Evolutionary conservation across 2,888 invertebrate genomes (phyloP).

Genomic region (Acrobasis repandana): DNA sequence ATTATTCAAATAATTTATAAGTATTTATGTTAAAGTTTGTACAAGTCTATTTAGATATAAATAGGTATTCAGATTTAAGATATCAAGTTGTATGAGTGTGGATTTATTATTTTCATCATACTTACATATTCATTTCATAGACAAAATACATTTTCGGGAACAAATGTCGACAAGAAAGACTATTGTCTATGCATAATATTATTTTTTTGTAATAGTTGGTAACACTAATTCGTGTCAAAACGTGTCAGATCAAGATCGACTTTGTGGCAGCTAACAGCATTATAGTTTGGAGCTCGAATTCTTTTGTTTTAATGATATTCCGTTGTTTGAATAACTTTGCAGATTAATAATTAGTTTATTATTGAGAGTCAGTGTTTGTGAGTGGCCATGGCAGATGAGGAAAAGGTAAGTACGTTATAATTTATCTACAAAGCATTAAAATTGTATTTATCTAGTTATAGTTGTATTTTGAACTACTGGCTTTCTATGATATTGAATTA

Average conservation of each 20-base stretch:
- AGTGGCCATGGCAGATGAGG: constrained; percentile 3
- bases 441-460: no score
- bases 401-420: not conserved
- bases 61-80: not conserved
- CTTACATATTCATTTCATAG: not conserved
- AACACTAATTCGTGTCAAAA: constrained; percentile 21
- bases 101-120: not conserved
- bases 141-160: constrained; percentile 10
- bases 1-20: not conserved
- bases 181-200: no score
- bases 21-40: no score
- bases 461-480: no score
- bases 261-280: not conserved
- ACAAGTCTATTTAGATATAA: no score
- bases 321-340: not conserved
- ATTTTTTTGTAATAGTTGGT: no score
- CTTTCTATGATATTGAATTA: no score
- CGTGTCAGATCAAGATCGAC: constrained; percentile 15
- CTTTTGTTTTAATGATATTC: not conserved
- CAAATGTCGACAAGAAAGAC: no score
- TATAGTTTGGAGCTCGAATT: not conserved
- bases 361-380: not conserved
- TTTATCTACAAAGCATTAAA: not conserved
- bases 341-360: not conserved
- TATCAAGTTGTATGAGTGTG: not conserved